Evolutionary conservation across 2,888 invertebrate genomes (phyloP).

Genomic region (Fissipunctia ypsillon): DNA sequence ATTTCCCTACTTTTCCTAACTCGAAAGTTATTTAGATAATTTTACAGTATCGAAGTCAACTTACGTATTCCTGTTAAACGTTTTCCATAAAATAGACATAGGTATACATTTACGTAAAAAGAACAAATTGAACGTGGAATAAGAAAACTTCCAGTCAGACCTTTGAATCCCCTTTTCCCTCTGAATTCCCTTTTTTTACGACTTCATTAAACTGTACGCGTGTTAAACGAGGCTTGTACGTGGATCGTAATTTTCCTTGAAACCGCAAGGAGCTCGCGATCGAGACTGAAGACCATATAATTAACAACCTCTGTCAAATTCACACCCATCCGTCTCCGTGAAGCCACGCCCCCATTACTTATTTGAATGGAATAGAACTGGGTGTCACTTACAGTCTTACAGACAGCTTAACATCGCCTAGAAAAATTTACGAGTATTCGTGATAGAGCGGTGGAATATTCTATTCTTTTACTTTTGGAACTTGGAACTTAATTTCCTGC

Average conservation of each 20-base stretch:
- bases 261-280: constrained; percentile 76
- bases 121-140: constrained; percentile 53
- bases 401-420: constrained; percentile 55
- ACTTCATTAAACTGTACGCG: constrained; percentile 78
- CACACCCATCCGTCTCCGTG: constrained; percentile 80
- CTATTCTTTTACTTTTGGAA: constrained; percentile 17
- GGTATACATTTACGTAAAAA: constrained; percentile 36
- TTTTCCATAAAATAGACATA: constrained; percentile 29
- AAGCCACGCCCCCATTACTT: constrained; percentile 71
- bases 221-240: constrained; percentile 79
- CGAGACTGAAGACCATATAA: constrained; percentile 82
- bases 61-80: constrained; percentile 9
- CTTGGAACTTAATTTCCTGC: constrained; percentile 7
- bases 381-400: constrained; percentile 68
- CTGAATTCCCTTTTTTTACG: constrained; percentile 77
- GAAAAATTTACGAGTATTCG: constrained; percentile 47
- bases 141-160: constrained; percentile 69
- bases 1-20: not conserved
- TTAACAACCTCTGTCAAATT: constrained; percentile 87
- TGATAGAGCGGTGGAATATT: constrained; percentile 28
- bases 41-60: not conserved
- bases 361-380: constrained; percentile 71
- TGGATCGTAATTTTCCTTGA: constrained; percentile 78
- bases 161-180: constrained; percentile 74
- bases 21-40: not conserved